Conservation (phyloP, 2,113 vertebrate genomes). For the Chlorocebus sabaeus region DNA sequence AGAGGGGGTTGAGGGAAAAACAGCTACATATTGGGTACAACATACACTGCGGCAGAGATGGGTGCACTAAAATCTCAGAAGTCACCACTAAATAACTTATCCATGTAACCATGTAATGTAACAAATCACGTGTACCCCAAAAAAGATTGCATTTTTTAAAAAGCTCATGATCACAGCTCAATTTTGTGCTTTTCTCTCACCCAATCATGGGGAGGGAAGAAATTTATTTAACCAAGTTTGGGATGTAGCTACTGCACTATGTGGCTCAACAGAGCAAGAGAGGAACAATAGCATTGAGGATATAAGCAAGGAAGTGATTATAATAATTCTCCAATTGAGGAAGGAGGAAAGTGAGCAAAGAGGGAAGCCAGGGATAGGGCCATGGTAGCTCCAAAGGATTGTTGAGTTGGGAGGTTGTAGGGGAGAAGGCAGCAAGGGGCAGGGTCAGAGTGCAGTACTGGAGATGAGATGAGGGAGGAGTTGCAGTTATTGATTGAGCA, state of each 20-base stretch:
- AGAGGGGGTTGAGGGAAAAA: no score
- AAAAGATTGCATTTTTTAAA: no score
- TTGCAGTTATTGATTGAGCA: not conserved
- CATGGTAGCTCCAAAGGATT: rapidly evolving
- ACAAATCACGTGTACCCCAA: no score
- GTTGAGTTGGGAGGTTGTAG: rapidly evolving
- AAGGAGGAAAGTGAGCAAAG: not conserved
- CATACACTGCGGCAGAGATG: no score
- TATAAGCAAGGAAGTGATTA: not conserved
- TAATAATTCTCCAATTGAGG: no score
- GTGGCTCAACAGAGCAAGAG: not conserved
- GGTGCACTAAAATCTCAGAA: no score
- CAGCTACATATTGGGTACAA: no score
- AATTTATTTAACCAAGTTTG: no score
- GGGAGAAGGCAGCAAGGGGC: not conserved
- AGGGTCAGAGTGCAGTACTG: not conserved
- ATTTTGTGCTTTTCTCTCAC: not conserved
- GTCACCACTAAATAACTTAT: no score
- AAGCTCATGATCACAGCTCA: not conserved
- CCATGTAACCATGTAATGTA: no score
- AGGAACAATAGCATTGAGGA: not conserved
- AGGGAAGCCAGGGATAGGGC: not conserved
- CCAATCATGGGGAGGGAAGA: no score
- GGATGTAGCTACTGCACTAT: not conserved
- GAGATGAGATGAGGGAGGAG: not conserved